Evolutionary conservation across 2,888 invertebrate species (phyloP), one percentile per base, ranked within the genome.

Genomic region (Clitarchus hookeri): DNA sequence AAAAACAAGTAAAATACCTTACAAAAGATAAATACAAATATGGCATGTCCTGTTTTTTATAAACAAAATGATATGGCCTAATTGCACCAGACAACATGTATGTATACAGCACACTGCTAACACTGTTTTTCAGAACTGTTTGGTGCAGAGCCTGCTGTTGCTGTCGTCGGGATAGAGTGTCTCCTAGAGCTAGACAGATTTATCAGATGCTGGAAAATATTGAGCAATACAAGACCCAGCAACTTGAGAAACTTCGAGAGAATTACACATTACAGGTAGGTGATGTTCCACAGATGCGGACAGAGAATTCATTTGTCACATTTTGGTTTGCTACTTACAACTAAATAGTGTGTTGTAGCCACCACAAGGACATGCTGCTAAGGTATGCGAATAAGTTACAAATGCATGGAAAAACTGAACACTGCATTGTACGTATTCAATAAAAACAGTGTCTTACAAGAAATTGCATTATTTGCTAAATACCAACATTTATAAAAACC

Each of bases 181-280:
- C 96, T 27, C 97, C 97, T 13, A 94, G 96, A 86, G 95, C 96
- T 44, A 94, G 96, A 87, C 97, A 97, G 91, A 95, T 98, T 88
- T 96, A 96, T 90, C 95, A 95, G 89, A 96, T 98, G 95, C 92
- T 98, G 89, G 98, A 98, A 91, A 97, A 96, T 91, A 96, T 98
- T 89, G 98, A 98, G 91, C 95, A 95, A 88, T 97, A 98, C 92
- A 97, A 97, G 92, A 95, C 95, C 87, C 96, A 96, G 90, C 98
- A 98, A 90, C 92, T 98, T 90, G 98, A 98, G 89, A 95, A 95
- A 89, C 92, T 98, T 87, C 93, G 97, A 48, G 98, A 98, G 91
- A 98, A 98, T 92, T 98, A 98, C 91, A 95, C 97, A 84, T 95
- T 95, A 91, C 98, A 98, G 94, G 96, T 96, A 90, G 84, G 65